Evolutionary conservation across 1,140 invertebrate genomes (phyloP).

Genomic region (Phocides pigmalion): DNA sequence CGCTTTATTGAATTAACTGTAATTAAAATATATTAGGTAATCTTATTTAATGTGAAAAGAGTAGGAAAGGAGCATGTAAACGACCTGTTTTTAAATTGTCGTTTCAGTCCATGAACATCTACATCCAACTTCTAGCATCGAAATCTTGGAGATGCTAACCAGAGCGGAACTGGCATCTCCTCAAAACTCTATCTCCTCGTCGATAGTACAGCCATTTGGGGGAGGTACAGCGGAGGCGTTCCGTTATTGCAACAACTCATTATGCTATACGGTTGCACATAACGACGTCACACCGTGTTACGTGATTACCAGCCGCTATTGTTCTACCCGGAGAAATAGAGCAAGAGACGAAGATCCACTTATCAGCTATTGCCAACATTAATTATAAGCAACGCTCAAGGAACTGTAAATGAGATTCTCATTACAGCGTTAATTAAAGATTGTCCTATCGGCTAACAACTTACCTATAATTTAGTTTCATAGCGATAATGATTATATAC

Average conservation of each 20-base stretch:
- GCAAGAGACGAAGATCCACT: slow-evolving; percentile 39
- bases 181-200: neutral
- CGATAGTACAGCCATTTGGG: neutral
- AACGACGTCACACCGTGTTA: slow-evolving; percentile 38
- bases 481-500: neutral
- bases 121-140: no score
- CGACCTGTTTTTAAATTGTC: no score
- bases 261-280: slow-evolving; percentile 31
- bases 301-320: slow-evolving; percentile 45
- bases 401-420: slow-evolving; percentile 25
- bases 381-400: slow-evolving; percentile 16
- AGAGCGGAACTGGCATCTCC: no score
- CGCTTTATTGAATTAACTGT: no score
- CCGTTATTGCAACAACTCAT: slow-evolving; percentile 55
- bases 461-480: neutral
- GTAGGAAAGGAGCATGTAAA: no score
- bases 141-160: no score
- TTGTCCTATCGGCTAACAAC: slow-evolving; percentile 1
- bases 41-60: no score
- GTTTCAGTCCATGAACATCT: no score
- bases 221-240: slow-evolving; percentile 38
- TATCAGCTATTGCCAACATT: slow-evolving; percentile 9
- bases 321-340: slow-evolving; percentile 45
- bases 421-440: slow-evolving; percentile 26
- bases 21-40: no score